Percentiles rank a stretch among this genome's conserved stretches.
Evolutionary conservation across 2,113 vertebrate species (phyloP).

Genomic region (Gadus macrocephalus): DNA sequence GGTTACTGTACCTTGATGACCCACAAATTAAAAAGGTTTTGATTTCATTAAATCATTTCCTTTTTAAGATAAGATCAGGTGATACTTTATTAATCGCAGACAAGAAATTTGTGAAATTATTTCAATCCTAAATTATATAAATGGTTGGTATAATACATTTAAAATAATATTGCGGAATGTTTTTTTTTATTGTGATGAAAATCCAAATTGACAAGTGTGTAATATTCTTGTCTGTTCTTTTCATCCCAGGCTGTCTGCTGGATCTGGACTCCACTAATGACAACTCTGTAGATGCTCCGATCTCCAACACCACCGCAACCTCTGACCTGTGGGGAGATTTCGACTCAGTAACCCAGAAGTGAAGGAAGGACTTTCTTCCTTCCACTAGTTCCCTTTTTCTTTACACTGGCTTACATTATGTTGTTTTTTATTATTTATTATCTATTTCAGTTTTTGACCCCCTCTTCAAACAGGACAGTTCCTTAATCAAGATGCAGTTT

Average conservation of each 20-base stretch:
- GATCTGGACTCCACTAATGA: constrained; percentile 69
- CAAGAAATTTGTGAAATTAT: no score
- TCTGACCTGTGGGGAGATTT: constrained; percentile 93
- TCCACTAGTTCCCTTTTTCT: neutral
- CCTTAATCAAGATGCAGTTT: no score
- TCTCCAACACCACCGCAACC: constrained; percentile 42
- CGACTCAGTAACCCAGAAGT: constrained; percentile 83
- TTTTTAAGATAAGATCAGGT: no score
- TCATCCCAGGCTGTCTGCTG: constrained; percentile 59
- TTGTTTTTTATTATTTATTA: constrained; percentile 8
- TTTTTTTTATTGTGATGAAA: neutral
- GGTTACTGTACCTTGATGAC: constrained; percentile 37
- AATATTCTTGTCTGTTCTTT: neutral
- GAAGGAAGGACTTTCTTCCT: constrained; percentile 43
- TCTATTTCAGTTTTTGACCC: constrained; percentile 2
- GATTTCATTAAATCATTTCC: neutral
- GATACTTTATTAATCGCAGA: no score
- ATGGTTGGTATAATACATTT: neutral
- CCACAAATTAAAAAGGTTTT: neutral
- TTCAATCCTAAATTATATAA: no score
- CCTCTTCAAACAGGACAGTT: neutral
- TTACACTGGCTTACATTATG: constrained; percentile 2
- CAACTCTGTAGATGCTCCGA: constrained; percentile 54
- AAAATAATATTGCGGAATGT: neutral
- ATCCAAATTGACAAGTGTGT: neutral